Base-by-base conservation (phyloP, 2,113 vertebrate genomes). In the Pseudorectes ferrugineus region DNA sequence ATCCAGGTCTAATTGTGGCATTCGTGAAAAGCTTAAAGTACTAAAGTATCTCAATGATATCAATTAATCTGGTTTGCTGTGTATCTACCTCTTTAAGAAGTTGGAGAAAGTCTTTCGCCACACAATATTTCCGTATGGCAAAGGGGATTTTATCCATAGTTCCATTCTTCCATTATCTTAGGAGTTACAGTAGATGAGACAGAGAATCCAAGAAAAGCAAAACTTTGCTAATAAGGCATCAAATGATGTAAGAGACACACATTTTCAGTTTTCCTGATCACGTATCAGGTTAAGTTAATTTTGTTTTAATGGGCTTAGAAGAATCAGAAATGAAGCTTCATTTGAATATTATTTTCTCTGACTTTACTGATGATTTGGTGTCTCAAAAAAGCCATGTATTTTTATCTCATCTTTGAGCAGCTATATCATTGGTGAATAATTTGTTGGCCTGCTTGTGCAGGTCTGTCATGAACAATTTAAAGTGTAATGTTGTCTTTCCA, bases 261-360 rank as follows among this genome's bases (percentile, higher is more conserved):
- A 54, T 67, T 63, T 88, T 87, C 43, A 67, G 15, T 65, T 42
- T 78, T 93, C 62, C 36, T 62, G 25, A 82, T 71, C 43, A 89
- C 0, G 0, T 72, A 88, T 12, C 19, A 36, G 15, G 40, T 80
- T 85, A 74, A 79, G 28, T 75, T 78, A 72, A 25, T 52, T 93
- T 92, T 88, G 33, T 29, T 86, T 75, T 86, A 96, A 85, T 59
- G 33, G 59, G 11, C 43, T 73, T 11, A 80, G 59, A 63, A 65
- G 57, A 96, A 90, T 78, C 45, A 83, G 80, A 91, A 96, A 88
- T 70, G 25, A 96, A 95, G 12, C 36, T 87, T 84, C 45, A 84
- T 92, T 92, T 93, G 36, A 88, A 68, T 90, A 55, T 66, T 67
- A 67, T 70, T 87, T 89, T 58, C 31, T 84, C 29, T 63, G 48